phyloP scores from a whole-genome alignment of 2,113 vertebrate genomes.

The Drymodes brunneopygia region DNA sequence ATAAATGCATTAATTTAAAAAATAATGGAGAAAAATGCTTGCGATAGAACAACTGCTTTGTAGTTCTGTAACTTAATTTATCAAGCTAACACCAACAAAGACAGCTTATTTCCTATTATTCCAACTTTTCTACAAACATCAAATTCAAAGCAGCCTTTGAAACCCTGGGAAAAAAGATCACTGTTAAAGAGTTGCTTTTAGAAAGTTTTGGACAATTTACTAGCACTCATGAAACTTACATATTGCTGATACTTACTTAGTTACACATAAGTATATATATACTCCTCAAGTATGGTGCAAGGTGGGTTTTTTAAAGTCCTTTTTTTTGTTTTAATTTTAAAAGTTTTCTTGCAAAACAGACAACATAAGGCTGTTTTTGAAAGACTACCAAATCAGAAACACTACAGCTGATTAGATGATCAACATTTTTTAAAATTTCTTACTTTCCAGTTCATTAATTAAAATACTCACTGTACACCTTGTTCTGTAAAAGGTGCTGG shows the following conservation, averaged over 20 bases:
- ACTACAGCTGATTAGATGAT: background rate
- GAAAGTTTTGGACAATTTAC: background rate
- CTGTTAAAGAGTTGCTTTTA: background rate
- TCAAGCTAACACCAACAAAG: background rate
- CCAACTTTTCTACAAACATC: background rate
- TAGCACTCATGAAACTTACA: background rate
- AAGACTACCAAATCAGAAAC: background rate
- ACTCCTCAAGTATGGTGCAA: background rate
- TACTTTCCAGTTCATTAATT: background rate
- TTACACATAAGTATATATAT: background rate
- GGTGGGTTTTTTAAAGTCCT: rapidly evolving
- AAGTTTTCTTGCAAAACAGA: background rate
- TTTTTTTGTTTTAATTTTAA: background rate
- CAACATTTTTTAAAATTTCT: background rate
- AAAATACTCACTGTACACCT: constrained; percentile 78
- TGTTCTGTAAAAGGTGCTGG: constrained; percentile 85
- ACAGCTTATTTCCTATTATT: background rate
- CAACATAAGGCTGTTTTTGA: rapidly evolving
- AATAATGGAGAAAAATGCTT: background rate
- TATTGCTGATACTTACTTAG: background rate
- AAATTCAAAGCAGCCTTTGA: background rate
- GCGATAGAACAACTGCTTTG: background rate
- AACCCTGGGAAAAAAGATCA: background rate
- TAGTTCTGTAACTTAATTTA: background rate
- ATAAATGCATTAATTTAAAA: background rate